phyloP scores from a whole-genome alignment of 2,113 vertebrate genomes.

The Elanoides forficatus region DNA sequence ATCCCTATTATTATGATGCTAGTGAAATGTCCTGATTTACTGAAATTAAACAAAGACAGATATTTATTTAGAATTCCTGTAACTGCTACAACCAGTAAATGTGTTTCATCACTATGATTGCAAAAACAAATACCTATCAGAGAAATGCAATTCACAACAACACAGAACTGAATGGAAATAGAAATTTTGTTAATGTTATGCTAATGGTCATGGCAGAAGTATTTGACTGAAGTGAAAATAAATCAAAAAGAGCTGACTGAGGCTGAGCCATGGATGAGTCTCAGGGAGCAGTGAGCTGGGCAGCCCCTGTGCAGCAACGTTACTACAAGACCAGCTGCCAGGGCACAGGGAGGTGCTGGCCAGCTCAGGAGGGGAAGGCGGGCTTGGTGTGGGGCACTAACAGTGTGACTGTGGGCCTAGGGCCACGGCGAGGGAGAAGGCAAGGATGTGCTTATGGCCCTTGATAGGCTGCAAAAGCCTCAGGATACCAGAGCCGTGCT shows the following conservation, averaged over 20 bases:
- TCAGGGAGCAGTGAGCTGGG: neutral
- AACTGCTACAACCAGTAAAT: slow-evolving; percentile 55
- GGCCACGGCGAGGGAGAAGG: neutral
- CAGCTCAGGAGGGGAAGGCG: neutral
- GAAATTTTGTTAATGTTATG: neutral
- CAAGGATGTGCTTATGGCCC: neutral
- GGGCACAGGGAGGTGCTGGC: neutral
- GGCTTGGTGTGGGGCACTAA: neutral
- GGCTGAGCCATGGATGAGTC: neutral
- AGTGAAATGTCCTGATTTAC: slow-evolving; percentile 50
- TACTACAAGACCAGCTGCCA: neutral
- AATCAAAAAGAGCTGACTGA: neutral
- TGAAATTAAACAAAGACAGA: slow-evolving; percentile 59
- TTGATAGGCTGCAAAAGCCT: neutral
- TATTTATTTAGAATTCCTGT: slow-evolving; percentile 62
- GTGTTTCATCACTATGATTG: slow-evolving; percentile 52
- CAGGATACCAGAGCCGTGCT: neutral
- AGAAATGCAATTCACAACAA: slow-evolving; percentile 22
- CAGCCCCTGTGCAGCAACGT: neutral
- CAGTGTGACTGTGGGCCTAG: neutral
- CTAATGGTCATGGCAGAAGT: neutral
- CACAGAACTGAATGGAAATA: slow-evolving; percentile 38
- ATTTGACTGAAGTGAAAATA: neutral
- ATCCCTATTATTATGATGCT: slow-evolving; percentile 36
- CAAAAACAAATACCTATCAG: slow-evolving; percentile 61